Conservation (phyloP, 2,888 invertebrate species). For the Synanthedon tipuliformis region DNA sequence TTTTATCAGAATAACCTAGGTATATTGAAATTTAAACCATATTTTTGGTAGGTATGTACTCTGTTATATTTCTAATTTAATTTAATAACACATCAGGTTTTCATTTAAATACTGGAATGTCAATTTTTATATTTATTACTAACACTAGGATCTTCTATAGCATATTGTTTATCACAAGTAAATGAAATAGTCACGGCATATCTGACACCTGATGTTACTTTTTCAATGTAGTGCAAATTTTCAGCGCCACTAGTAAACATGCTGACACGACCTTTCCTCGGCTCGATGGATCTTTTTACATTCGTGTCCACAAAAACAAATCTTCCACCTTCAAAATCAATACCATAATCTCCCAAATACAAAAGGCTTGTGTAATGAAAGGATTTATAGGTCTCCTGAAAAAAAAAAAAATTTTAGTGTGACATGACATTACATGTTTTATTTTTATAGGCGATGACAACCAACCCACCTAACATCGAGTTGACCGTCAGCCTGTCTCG, state of each 20-base stretch:
- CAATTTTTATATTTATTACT: conserved; percentile 28
- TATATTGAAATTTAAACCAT: no score
- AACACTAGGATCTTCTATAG: conserved; percentile 70
- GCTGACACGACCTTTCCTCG: conserved; percentile 80
- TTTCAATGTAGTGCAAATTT: conserved; percentile 86
- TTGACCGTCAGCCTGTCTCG: no score
- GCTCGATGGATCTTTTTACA: conserved; percentile 78
- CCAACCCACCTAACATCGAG: no score
- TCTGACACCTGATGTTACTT: conserved; percentile 78
- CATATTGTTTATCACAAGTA: conserved; percentile 79
- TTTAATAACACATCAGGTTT: no score
- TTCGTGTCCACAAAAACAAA: conserved; percentile 82
- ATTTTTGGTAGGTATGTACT: no score
- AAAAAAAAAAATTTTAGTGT: no score
- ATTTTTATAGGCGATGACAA: no score
- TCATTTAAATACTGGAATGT: not conserved
- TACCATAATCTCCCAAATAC: conserved; percentile 80
- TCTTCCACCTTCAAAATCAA: conserved; percentile 85
- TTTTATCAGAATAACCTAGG: no score
- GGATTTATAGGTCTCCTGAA: conserved; percentile 84
- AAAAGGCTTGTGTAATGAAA: conserved; percentile 89
- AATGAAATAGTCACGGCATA: conserved; percentile 90
- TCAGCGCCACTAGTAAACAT: conserved; percentile 91
- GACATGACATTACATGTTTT: no score
- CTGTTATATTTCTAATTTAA: no score